Conservation (phyloP, 2,113 vertebrate species). For the Edolisoma coerulescens region DNA sequence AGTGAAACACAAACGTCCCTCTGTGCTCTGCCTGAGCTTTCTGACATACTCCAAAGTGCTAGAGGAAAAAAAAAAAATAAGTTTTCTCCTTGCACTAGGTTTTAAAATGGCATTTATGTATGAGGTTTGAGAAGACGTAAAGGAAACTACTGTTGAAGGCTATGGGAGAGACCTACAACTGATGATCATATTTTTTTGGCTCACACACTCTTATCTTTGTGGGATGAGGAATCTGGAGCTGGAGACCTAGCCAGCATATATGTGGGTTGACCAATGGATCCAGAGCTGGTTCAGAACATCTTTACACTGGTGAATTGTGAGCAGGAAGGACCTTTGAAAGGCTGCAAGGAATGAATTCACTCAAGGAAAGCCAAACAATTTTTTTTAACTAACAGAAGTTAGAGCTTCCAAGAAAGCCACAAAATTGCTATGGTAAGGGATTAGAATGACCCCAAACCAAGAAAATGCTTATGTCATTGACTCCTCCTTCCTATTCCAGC, state of each 20-base stretch:
- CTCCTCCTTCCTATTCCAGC: background rate
- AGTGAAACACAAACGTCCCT: background rate
- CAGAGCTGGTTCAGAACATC: background rate
- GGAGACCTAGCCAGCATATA: background rate
- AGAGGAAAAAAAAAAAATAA: background rate
- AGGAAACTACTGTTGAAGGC: background rate
- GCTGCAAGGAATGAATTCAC: background rate
- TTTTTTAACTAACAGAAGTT: background rate
- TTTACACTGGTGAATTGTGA: background rate
- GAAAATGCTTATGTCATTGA: background rate
- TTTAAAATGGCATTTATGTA: background rate
- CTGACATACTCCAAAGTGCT: background rate
- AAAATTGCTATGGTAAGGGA: background rate
- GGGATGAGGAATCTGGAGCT: background rate
- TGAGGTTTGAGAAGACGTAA: background rate
- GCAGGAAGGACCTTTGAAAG: background rate
- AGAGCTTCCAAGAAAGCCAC: background rate
- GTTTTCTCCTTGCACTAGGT: background rate
- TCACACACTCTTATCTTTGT: background rate
- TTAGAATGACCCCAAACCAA: background rate
- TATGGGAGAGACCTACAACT: background rate
- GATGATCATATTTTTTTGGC: background rate
- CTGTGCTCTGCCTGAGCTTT: background rate
- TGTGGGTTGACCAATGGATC: background rate
- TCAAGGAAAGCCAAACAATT: background rate